Evolutionary conservation across 2,113 vertebrate species (phyloP).

Genomic region (Gracilinanus agilis): DNA sequence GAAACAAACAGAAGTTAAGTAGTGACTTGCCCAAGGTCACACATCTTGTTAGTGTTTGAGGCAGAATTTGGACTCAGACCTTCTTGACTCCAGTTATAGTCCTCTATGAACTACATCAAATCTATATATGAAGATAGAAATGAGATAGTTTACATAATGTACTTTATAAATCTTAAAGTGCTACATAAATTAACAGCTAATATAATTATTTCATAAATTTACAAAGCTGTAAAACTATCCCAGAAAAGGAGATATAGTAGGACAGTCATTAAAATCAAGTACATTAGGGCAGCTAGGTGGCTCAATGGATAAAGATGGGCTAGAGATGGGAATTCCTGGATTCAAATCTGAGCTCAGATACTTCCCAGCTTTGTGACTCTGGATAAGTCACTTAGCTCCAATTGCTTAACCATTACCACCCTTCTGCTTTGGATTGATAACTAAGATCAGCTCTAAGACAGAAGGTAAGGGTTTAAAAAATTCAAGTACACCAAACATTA

Average conservation of each 20-base stretch:
- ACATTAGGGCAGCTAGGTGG: too few relatives aligned
- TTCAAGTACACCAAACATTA: neutral
- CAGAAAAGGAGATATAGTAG: neutral
- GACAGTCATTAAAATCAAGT: neutral
- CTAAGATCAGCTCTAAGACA: too few relatives aligned
- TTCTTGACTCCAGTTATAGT: neutral
- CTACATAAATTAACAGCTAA: neutral
- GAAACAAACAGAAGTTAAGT: neutral
- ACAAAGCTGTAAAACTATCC: neutral
- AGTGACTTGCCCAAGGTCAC: neutral
- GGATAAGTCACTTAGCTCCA: too few relatives aligned
- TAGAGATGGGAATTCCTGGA: too few relatives aligned
- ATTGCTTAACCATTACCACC: too few relatives aligned
- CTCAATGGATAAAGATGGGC: too few relatives aligned
- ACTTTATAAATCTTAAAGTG: neutral
- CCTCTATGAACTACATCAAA: neutral
- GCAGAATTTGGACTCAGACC: neutral
- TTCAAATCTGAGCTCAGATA: too few relatives aligned
- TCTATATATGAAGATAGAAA: neutral
- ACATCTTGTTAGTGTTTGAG: neutral
- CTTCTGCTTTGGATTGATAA: too few relatives aligned
- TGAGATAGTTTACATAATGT: neutral
- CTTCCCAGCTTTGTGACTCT: too few relatives aligned
- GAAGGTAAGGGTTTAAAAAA: neutral
- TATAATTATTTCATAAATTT: neutral